phyloP scores from a whole-genome alignment of 2,888 invertebrate genomes.

The Coelogynopora nodosa region DNA sequence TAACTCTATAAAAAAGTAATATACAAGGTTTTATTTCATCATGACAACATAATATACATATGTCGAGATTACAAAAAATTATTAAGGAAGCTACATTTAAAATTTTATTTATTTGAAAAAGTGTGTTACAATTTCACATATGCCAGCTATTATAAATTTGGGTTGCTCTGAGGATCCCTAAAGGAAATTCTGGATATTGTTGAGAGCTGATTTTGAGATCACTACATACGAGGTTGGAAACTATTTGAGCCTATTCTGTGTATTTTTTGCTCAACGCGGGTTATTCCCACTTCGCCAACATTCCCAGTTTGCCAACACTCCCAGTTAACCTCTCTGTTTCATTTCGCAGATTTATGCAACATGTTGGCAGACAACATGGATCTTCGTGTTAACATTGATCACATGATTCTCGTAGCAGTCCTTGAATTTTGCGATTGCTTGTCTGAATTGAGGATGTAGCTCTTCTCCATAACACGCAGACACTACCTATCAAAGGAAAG shows the following conservation, averaged over 20 bases:
- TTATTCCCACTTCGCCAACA: too few species aligned
- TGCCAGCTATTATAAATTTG: background rate
- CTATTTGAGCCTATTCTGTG: background rate
- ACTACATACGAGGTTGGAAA: background rate
- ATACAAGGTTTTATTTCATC: background rate
- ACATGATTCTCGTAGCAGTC: background rate
- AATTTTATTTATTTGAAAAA: background rate
- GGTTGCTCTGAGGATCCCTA: background rate
- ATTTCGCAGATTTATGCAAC: background rate
- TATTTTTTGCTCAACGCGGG: background rate
- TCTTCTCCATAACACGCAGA: conserved; percentile 1
- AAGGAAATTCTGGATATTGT: background rate
- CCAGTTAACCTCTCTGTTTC: background rate
- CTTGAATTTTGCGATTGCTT: background rate
- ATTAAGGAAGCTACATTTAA: background rate
- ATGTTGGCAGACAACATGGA: background rate
- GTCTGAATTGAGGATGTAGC: conserved; percentile 14
- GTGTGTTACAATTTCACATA: background rate
- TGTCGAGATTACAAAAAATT: background rate
- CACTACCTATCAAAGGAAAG: background rate
- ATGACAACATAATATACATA: background rate
- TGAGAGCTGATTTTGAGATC: background rate
- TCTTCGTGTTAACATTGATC: background rate
- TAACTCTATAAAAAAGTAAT: background rate
- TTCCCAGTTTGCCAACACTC: too few species aligned